Evolutionary conservation across 2,797 vertebrate species (phyloP).

Genomic region (Hyperoplus immaculatus): DNA sequence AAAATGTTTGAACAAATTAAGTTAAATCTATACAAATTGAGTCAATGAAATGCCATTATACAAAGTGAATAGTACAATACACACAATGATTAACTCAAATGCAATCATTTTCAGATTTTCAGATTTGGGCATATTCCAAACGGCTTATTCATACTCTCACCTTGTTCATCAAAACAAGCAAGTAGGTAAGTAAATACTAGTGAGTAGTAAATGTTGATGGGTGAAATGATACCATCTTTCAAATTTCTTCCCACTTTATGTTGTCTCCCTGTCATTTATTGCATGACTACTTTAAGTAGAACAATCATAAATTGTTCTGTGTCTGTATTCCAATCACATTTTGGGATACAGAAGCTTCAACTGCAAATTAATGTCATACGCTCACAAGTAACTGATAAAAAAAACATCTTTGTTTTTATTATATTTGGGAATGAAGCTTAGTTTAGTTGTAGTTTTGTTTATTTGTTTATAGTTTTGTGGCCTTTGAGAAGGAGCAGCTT

Average conservation of each 20-base stretch:
- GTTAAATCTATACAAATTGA: too few species aligned
- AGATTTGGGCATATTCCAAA: conserved; percentile 18
- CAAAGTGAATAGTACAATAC: too few species aligned
- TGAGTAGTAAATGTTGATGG: conserved; percentile 53
- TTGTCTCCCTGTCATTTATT: conserved; percentile 5
- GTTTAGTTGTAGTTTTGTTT: too few species aligned
- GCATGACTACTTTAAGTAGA: conserved; percentile 28
- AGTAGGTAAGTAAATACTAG: conserved; percentile 37
- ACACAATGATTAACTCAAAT: too few species aligned
- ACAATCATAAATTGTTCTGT: conserved; percentile 6
- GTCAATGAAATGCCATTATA: too few species aligned
- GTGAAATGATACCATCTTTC: conserved; percentile 32
- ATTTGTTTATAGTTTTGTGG: too few species aligned
- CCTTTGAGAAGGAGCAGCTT: too few species aligned
- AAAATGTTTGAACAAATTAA: too few species aligned
- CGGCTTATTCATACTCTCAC: conserved; percentile 18
- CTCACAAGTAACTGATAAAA: conserved; percentile 18
- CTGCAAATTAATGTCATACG: background rate
- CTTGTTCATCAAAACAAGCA: conserved; percentile 21
- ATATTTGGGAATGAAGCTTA: background rate
- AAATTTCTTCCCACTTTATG: conserved; percentile 31
- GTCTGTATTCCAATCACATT: background rate
- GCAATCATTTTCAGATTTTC: background rate
- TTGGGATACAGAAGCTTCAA: background rate
- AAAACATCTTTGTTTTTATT: conserved; percentile 3